Percentiles rank a stretch among this genome's conserved stretches.
phyloP scores from a whole-genome alignment of 1,140 invertebrate species.

The Amyelois transitella region DNA sequence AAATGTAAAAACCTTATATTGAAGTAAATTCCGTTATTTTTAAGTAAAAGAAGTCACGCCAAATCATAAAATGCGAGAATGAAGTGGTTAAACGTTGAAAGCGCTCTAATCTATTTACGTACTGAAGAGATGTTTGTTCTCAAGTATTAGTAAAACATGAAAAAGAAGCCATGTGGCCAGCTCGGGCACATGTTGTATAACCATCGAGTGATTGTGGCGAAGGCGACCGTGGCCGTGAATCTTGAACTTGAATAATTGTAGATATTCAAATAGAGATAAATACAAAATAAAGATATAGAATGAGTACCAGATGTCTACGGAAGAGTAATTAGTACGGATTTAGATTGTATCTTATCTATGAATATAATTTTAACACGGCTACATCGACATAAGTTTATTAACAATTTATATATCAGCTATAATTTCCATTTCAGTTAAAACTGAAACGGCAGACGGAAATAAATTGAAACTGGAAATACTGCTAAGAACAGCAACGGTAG shows the following conservation, averaged over 20 bases:
- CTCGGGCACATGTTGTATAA: conserved; percentile 31
- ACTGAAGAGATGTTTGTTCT: neutral
- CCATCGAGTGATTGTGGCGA: conserved; percentile 20
- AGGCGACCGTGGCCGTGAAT: conserved; percentile 38
- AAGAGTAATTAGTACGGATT: too few relatives aligned
- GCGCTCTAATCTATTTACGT: conserved; percentile 1
- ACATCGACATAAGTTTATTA: too few relatives aligned
- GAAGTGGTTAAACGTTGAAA: neutral
- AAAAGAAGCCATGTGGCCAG: conserved; percentile 48
- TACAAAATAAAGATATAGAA: too few relatives aligned
- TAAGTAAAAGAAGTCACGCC: too few relatives aligned
- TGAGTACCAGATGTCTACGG: too few relatives aligned
- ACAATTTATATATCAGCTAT: conserved; percentile 7
- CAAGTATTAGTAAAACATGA: conserved; percentile 8
- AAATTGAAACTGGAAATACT: neutral
- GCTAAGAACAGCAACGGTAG: neutral
- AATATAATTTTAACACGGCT: too few relatives aligned
- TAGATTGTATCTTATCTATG: too few relatives aligned
- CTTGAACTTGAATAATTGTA: conserved; percentile 22
- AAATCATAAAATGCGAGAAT: neutral
- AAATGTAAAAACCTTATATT: too few relatives aligned
- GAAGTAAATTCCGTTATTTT: too few relatives aligned
- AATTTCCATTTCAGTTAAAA: conserved; percentile 21
- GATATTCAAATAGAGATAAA: conserved; percentile 21
- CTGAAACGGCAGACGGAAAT: neutral